Base-by-base conservation (phyloP, 2,888 invertebrate species). In the Melolontha melolontha region DNA sequence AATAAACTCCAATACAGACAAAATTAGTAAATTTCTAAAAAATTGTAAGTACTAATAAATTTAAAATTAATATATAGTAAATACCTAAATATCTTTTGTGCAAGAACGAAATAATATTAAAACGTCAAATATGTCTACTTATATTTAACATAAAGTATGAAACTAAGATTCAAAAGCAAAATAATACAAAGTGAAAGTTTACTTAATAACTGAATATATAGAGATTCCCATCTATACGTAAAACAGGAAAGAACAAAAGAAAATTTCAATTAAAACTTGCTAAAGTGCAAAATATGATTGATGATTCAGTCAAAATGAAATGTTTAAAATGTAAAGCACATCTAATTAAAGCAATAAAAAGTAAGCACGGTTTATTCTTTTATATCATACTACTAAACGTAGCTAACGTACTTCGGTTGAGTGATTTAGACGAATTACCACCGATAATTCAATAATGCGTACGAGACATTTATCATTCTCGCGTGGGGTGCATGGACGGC, bases 401-500 rank as follows among this genome's bases (percentile, higher is more conserved):
- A 14, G 27, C 59, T 59, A 59, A 59, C 59, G 29, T 44, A 59
- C 47, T 47, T 47, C 47, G 39, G 7, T 16, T 14, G 47, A 62
- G 47, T 62, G 47, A 62, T 62, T 62, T 62, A 62, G 49, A 62
- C 59, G 59, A 62, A 62, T 62, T 47, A 62, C 59, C 47, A 47
- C 59, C 59, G 59, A 62, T 62, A 62, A 62, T 62, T 62, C 59
- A 62, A 62, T 62, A 62, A 62, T 62, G 59, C 49, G 59, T 62
- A 62, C 59, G 47, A 16, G 27, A 62, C 59, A 62, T 62, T 62
- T 62, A 62, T 62, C 59, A 62, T 62, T 62, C 47, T n/a, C 59
- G 17, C 47, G 55, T 47, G 34, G 65, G 55, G 47, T 65, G 42
- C 17, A 55, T 39, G 34, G 52, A 55, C 47, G 52, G 54, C 54